Base-by-base conservation (phyloP, 2,888 invertebrate species). In the Eumacrocentrus americanus region DNA sequence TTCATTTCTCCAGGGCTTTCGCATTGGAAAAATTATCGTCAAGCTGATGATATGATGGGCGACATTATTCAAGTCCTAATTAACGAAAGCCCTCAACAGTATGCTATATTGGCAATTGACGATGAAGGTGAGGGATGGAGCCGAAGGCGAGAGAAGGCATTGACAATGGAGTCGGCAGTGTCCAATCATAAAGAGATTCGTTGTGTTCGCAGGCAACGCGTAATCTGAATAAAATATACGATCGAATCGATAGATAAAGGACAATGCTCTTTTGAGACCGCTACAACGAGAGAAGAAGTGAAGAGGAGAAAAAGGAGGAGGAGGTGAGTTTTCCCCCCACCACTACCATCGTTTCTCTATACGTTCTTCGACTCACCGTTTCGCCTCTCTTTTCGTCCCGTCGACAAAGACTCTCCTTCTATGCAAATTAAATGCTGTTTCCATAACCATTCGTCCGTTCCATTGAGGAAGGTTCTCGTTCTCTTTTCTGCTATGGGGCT, bases 391-490 rank as follows among this genome's bases (percentile, higher is more conserved):
- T 60, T 35, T 50, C 57, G 14, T 18, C 55, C 16, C 47, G 61
- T 76, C 76, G 76, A 78, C 78, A 78, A 78, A 78, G 78, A 76
- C 75, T 71, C 78, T 79, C 79, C 78, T 79, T 80, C 79, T 80
- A 80, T 80, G 80, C 80, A 80, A 80, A 80, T 80, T 80, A 79
- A 80, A 80, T 80, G 80, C 79, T 79, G 80, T 78, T 80, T 80
- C 79, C 79, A 79, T 79, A 79, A 80, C 80, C 80, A 79, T 79
- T 80, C 78, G 80, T 79, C 80, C 80, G 78, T 80, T 78, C 79
- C 77, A 78, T 79, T 80, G 80, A 80, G 78, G 76, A 78, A 78
- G 76, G 73, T 29, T 29, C 29, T 29, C 29, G 29, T 29, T 4
- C 29, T 29, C 29, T 29, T 29, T 29, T 29, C 29, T 29, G 65